phyloP scores from a whole-genome alignment of 1,140 invertebrate species.

The Mesaphorura yosii region DNA sequence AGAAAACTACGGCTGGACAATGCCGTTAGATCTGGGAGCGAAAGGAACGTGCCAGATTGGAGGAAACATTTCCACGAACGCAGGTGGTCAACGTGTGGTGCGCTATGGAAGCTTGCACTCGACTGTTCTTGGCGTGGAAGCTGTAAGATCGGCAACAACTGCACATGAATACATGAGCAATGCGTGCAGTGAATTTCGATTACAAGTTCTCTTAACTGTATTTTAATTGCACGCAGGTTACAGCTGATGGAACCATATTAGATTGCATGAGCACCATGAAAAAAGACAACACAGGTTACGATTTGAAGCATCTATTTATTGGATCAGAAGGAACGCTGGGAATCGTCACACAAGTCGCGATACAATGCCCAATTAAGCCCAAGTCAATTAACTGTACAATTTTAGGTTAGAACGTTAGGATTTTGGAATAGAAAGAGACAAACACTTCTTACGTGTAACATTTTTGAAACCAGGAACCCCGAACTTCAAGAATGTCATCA shows the following conservation, averaged over 20 bases:
- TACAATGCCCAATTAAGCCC: constrained; percentile 74
- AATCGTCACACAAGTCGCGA: constrained; percentile 82
- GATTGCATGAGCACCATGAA: constrained; percentile 72
- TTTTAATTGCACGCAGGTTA: constrained; percentile 48
- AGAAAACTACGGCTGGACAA: constrained; percentile 61
- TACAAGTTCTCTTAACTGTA: neutral
- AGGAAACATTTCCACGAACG: constrained; percentile 95
- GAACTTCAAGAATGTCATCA: constrained; percentile 58
- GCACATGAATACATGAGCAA: neutral
- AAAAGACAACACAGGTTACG: constrained; percentile 96
- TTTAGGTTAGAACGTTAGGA: constrained; percentile 49
- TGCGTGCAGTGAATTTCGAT: neutral
- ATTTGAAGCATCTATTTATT: constrained; percentile 92
- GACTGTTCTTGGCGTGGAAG: constrained; percentile 78
- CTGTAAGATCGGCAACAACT: constrained; percentile 46
- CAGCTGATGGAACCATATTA: constrained; percentile 75
- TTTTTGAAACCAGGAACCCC: too few relatives aligned
- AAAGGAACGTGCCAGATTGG: constrained; percentile 96
- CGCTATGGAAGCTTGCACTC: constrained; percentile 92
- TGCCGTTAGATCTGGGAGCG: constrained; percentile 91
- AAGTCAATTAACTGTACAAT: constrained; percentile 72
- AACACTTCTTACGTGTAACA: too few relatives aligned
- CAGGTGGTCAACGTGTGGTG: constrained; percentile 61
- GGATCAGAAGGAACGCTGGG: constrained; percentile 94
- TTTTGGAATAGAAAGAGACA: neutral